Percentiles rank a stretch among this genome's conserved stretches.
Conservation (phyloP, 2,888 invertebrate genomes). For the Melinopterus prodromus region DNA sequence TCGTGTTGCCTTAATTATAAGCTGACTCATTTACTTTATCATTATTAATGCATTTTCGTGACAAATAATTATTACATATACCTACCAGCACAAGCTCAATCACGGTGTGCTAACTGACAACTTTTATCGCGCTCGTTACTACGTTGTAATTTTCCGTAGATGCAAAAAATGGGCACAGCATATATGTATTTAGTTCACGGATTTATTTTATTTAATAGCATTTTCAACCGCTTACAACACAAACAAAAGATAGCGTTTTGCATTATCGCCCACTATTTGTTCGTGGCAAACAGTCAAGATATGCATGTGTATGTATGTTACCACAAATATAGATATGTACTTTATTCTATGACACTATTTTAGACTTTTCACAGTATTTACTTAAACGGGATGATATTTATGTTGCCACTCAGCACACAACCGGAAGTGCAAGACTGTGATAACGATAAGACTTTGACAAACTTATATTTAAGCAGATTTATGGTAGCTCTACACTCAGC, state of each 20-base stretch:
- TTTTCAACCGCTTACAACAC: no score
- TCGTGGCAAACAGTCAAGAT: background rate
- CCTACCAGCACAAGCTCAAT: no score
- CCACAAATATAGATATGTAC: background rate
- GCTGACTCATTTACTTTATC: no score
- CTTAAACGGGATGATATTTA: background rate
- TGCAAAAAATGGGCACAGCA: background rate
- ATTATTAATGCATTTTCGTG: no score
- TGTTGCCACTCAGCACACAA: background rate
- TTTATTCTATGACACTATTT: background rate
- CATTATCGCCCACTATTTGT: background rate
- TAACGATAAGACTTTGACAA: background rate
- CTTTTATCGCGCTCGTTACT: background rate
- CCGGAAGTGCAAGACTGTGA: background rate
- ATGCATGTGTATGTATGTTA: background rate
- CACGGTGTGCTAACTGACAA: no score
- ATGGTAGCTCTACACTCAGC: no score
- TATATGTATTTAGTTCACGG: background rate
- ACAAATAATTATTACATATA: no score
- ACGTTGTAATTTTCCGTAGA: background rate
- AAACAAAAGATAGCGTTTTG: no score
- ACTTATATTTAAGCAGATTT: background rate
- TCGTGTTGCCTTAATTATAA: no score
- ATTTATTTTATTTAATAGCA: background rate
- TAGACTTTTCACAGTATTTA: background rate